Evolutionary conservation across 2,113 vertebrate genomes (phyloP), one percentile per base, ranked within the genome.

Genomic region (Nansenia antarctica): DNA sequence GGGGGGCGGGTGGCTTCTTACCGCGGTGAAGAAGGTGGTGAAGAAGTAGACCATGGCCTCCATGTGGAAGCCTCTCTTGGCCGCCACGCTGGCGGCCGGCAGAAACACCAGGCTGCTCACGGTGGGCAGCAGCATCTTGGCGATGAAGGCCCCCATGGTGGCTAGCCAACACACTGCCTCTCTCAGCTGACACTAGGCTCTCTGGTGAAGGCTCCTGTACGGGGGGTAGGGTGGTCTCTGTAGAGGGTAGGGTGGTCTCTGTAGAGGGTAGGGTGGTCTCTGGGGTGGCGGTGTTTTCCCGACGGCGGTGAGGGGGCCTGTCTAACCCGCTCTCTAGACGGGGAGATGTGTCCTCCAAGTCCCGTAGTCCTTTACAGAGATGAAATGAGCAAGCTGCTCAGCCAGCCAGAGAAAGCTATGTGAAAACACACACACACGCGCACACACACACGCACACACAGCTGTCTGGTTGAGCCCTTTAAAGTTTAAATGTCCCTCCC

Each of bases 21-120:
- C 97, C 93, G 93, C 93, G 9, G 89, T 89, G 27, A 99, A 99
- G 91, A 99, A 99, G 93, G 94, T 98, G 77, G 96, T 98, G 92
- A 99, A 99, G 88, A 98, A 96, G 78, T 98, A 99, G 67, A 98
- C 94, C 98, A 99, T 99, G 76, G 97, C 96, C 83, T 99, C 98
- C 95, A 98, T 96, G 91, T 99, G 96, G 87, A 99, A 99, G 3
- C 93, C 93, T 58, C 98, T 87, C 84, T 94, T 96, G 86, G 96
- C 90, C 0, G 98, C 98, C 0, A 98, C 89, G 59, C 96, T 97
- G 92, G 93, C 86, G 0, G 94, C 86, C 15, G 97, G 97, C 58
- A 99, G 92, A 71, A 98, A 93, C 64, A 93, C 96, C 90, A 98
- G 86, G 83, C 94, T 95, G 93, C 96, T 99, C 61, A 98, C 69